These are phyloP conservation scores for Eilema depressum DNA, from an alignment of 2,888 invertebrate genomes.

Conservation along the genomic window DNA sequence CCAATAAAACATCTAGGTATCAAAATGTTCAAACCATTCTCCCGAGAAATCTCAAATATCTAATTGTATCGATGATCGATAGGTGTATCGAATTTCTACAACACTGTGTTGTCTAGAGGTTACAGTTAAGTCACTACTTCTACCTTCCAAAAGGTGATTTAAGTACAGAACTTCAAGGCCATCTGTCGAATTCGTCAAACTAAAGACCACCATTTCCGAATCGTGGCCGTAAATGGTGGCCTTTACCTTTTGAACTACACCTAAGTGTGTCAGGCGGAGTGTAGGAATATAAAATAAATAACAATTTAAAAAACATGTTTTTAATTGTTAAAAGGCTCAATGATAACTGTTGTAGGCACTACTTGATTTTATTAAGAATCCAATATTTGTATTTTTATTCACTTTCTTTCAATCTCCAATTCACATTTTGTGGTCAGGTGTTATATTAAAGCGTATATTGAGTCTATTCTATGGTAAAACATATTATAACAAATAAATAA, in stretches of 20 bases:
- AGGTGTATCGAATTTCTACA: background rate
- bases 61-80: too few species aligned
- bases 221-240: background rate
- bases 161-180: background rate
- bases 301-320: too few species aligned
- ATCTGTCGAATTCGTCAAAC: background rate
- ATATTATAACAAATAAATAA: too few species aligned
- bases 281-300: background rate
- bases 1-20: background rate
- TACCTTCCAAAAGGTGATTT: background rate
- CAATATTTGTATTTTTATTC: too few species aligned
- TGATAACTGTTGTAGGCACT: background rate
- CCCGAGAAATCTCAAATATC: background rate
- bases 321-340: too few species aligned
- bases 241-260: background rate
- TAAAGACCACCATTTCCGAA: background rate
- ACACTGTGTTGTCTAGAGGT: background rate
- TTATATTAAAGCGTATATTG: too few species aligned
- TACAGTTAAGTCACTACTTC: background rate
- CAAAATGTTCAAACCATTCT: background rate
- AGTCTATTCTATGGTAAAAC: too few species aligned
- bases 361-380: too few species aligned
- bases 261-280: background rate
- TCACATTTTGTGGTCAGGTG: too few species aligned
- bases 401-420: background rate